A percentile compares a stretch with the other conserved stretches of the same genome.
Evolutionary conservation across 2,113 vertebrate genomes (phyloP).

Genomic region (Craseonycteris thonglongyai): DNA sequence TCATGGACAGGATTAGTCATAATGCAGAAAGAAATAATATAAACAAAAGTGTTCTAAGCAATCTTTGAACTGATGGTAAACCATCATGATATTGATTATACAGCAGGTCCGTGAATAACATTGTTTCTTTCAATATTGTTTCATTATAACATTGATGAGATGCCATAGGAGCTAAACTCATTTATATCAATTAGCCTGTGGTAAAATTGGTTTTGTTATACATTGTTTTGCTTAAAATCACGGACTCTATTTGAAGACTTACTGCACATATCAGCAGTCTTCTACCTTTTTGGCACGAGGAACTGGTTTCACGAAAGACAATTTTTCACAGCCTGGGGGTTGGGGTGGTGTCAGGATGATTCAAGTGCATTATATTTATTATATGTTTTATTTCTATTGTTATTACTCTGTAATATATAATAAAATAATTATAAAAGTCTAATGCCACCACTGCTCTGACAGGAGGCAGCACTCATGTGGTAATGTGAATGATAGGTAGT

Average conservation of each 20-base stretch:
- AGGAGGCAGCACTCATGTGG: too few species aligned
- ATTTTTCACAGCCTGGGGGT: too few species aligned
- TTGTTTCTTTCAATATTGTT: not conserved
- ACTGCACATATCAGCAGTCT: not conserved
- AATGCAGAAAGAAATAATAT: not conserved
- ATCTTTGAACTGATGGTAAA: not conserved
- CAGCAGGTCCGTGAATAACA: not conserved
- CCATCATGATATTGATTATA: not conserved
- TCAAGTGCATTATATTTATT: too few species aligned
- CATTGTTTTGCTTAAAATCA: not conserved
- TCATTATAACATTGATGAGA: not conserved
- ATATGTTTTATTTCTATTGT: too few species aligned
- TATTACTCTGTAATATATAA: too few species aligned
- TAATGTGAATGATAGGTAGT: too few species aligned
- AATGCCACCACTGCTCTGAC: too few species aligned
- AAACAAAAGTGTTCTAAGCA: not conserved
- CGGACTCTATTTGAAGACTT: not conserved
- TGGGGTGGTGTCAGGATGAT: too few species aligned
- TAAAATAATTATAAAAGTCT: too few species aligned
- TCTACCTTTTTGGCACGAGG: too few species aligned
- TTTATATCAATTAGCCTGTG: not conserved
- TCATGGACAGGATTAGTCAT: not conserved
- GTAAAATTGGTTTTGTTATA: not conserved
- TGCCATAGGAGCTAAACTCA: not conserved
- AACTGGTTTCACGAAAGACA: too few species aligned